phyloP scores from a whole-genome alignment of 1,140 invertebrate genomes.

The Pantala flavescens region DNA sequence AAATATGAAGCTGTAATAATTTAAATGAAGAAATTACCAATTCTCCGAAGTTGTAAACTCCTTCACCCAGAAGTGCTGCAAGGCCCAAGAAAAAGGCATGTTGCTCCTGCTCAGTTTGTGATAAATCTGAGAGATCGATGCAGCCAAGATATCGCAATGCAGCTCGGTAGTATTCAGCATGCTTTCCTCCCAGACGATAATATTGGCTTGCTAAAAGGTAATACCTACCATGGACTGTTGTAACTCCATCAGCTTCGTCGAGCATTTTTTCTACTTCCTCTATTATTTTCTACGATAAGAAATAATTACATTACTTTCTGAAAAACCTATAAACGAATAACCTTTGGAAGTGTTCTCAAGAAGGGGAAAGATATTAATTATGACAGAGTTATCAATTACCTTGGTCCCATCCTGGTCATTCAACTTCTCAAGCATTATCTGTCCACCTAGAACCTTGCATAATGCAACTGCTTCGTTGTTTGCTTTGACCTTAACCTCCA shows the following conservation, averaged over 20 bases:
- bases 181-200: constrained; percentile 73
- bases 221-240: constrained; percentile 87
- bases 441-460: constrained; percentile 74
- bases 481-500: constrained; percentile 77
- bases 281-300: constrained; percentile 57
- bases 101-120: constrained; percentile 57
- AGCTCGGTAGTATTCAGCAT: constrained; percentile 88
- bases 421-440: constrained; percentile 70
- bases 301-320: background rate
- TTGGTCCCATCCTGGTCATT: constrained; percentile 74
- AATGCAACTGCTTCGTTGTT: constrained; percentile 77
- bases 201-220: constrained; percentile 91
- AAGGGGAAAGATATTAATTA: background rate
- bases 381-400: constrained; percentile 27
- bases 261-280: constrained; percentile 80
- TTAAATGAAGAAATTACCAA: constrained; percentile 47
- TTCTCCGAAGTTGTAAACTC: constrained; percentile 96
- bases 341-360: background rate
- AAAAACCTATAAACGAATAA: background rate
- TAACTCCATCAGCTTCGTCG: constrained; percentile 82
- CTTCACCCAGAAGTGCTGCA: constrained; percentile 87
- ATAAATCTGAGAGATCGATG: constrained; percentile 60
- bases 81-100: constrained; percentile 86
- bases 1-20: too few relatives aligned
- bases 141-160: constrained; percentile 92